Conservation (phyloP, 2,113 vertebrate genomes). For the Calidris pygmaea region DNA sequence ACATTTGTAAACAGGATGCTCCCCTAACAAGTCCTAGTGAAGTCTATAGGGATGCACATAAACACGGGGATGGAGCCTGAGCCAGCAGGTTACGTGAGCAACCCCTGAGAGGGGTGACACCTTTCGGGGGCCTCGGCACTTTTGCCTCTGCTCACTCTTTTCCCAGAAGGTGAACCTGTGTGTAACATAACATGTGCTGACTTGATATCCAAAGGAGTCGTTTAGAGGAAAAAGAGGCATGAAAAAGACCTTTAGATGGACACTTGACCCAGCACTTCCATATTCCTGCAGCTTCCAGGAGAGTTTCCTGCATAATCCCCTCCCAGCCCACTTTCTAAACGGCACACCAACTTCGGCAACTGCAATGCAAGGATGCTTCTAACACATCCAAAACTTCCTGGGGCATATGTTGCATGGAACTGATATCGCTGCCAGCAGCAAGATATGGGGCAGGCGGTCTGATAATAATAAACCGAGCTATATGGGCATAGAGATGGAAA, state of each 20-base stretch:
- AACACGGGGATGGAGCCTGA: neutral
- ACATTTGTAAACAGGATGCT: neutral
- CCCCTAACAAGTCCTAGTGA: neutral
- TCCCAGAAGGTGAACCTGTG: neutral
- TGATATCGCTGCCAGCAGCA: neutral
- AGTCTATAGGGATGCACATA: fast-evolving
- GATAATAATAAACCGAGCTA: neutral
- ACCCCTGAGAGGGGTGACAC: neutral
- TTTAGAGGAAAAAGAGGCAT: neutral
- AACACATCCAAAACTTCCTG: neutral
- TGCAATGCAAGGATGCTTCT: neutral
- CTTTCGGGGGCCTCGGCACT: neutral
- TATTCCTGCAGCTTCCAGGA: neutral
- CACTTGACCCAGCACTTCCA: neutral
- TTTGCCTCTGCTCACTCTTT: neutral
- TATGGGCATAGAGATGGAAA: neutral
- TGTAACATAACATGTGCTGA: neutral
- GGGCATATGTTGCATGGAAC: neutral
- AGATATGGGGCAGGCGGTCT: fast-evolving
- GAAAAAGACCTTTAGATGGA: neutral
- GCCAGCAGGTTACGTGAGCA: neutral
- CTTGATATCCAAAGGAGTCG: neutral
- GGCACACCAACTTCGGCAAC: neutral
- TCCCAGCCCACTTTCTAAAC: neutral
- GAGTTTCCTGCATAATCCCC: neutral